Base-by-base conservation (phyloP, 2,113 vertebrate genomes). In the Myotis yumanensis region DNA sequence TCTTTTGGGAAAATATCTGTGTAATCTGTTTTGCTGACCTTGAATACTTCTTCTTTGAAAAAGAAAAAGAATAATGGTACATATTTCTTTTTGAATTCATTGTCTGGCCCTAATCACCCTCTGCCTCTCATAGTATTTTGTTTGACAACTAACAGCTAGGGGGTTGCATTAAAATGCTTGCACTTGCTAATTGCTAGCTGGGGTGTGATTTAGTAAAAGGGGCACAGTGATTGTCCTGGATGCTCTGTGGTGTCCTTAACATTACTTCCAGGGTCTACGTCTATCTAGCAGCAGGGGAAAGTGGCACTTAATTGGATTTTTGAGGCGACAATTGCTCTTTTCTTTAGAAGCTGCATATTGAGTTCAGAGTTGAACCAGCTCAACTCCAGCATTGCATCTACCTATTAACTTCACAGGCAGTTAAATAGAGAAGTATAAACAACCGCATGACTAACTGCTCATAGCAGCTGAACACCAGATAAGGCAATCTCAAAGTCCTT, bases 291-390 rank as follows among this genome's bases (percentile, higher is more conserved):
- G 97, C 96, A 93, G 97, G 96, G 76, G 83, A 93, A 94, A 95
- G 75, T 90, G 71, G 91, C 91, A 88, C 88, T 97, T 97, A 97
- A 97, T 97, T 97, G 93, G 96, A 97, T 97, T 97, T 96, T 95
- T 93, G 96, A 95, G 59, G 48, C 11, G 1, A 87, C 69, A 76
- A 96, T 96, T 97, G 91, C 79, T 94, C 93, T 91, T 95, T 91
- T 91, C 89, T 96, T 97, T 87, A 96, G 96, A 97, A 96, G 90
- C 68, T 72, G 16, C 59, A 75, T 90, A 95, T 97, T 94, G 93
- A 97, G 92, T 97, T 96, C 96, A 96, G 95, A 97, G 95, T 96
- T 95, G 92, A 88, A 83, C 57, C 95, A 90, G 71, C 52, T 96
- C 89, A 89, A 72, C 66, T 92, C 52, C 66, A 80, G 57, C 92